A percentile compares a stretch with the other conserved stretches of the same genome.
phyloP scores from a whole-genome alignment of 2,113 vertebrate species.

The Murina feae region DNA sequence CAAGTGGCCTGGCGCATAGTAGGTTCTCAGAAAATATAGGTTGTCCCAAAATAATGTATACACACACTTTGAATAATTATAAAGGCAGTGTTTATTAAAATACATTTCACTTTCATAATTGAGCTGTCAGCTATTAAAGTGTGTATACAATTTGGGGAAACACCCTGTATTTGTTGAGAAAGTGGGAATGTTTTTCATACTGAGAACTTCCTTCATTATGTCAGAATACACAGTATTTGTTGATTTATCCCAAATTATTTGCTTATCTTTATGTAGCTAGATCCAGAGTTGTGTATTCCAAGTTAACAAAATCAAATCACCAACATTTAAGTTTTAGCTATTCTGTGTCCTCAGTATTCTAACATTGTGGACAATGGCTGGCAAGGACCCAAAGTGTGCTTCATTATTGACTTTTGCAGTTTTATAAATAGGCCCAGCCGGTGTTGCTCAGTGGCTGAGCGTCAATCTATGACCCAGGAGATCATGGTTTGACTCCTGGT shows the following conservation, averaged over 20 bases:
- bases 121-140: too few relatives aligned
- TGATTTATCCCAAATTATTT: neutral
- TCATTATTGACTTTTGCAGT: neutral
- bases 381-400: neutral
- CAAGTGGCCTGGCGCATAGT: neutral
- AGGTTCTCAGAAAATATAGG: neutral
- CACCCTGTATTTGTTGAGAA: neutral
- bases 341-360: neutral
- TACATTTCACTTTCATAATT: too few relatives aligned
- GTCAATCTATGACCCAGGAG: too few relatives aligned
- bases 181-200: neutral
- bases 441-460: too few relatives aligned
- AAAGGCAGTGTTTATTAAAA: too few relatives aligned
- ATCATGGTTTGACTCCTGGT: neutral
- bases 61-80: too few relatives aligned
- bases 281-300: neutral
- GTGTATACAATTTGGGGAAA: too few relatives aligned
- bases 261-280: conserved; percentile 11
- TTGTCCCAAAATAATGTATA: too few relatives aligned
- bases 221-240: neutral
- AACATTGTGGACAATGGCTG: neutral
- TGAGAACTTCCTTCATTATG: neutral
- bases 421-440: neutral
- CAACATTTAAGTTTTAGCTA: neutral
- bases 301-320: neutral